Base-by-base conservation (phyloP, 1,140 invertebrate species). In the Drosophila lini region DNA sequence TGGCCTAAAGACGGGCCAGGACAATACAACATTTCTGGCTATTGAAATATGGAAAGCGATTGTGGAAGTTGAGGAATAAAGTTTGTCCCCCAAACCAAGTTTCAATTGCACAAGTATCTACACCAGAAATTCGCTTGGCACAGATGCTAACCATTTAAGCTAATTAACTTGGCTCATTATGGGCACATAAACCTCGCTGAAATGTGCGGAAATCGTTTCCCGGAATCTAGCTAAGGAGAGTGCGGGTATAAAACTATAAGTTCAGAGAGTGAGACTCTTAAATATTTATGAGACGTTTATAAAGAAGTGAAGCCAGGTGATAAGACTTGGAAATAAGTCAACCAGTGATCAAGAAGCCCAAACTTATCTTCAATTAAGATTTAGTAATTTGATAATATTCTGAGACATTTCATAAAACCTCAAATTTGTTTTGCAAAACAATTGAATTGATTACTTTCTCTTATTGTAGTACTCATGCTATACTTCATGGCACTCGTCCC, bases 161-260 rank as follows among this genome's bases (percentile, higher is more conserved):
- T 34, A 68, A 59, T 80, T 60, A 76, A 50, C 32, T 58, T 9
- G 36, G 38, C 55, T 45, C 40, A 77, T 73, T 67, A 67, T 58
- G 48, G 25, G 8, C 11, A 52, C 44, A 60, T 40, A 67, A 61
- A 41, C 76, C 69, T 44, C 48, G 50, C 41, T 8, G 5, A 53
- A 44, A 53, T 45, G 45, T 41, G 31, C 45, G 11, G 15, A 55
- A 80, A 50, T 80, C 19, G 52, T 42, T 48, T 25, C 9, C 13
- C 25, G 22, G 31, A 41, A 36, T 68, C 13, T 16, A 44, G 40
- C 56, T 63, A 42, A 42, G 38, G n/a, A 68, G 36, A 69, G 36
- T 59, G 41, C 9, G 63, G 41, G 41, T 3, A 56, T 36, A 31
- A 16, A 44, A 44, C 41, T 65, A n/a, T 22, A 15, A 22, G 41